Evolutionary conservation across 2,888 invertebrate genomes (phyloP).

Genomic region (Lasioglossum morio): DNA sequence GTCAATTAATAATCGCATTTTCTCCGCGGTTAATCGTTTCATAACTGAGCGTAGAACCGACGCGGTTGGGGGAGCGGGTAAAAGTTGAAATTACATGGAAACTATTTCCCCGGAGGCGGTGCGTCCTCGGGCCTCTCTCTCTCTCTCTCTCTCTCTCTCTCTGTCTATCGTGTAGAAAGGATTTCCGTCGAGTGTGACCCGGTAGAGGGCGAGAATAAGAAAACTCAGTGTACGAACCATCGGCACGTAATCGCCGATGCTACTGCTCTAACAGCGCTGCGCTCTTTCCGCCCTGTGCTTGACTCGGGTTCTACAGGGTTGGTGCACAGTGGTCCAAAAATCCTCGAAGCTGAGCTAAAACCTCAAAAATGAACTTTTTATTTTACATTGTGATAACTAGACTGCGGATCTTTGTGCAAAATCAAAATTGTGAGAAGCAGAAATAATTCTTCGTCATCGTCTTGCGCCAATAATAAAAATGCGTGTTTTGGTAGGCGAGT

Average conservation of each 20-base stretch:
- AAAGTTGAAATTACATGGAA: conserved; percentile 53
- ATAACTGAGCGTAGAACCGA: not conserved
- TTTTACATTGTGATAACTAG: too few relatives aligned
- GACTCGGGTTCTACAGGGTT: too few relatives aligned
- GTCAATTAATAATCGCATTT: not conserved
- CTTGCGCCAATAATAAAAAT: not conserved
- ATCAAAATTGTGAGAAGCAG: too few relatives aligned
- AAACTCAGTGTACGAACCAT: conserved; percentile 43
- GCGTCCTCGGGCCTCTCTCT: conserved; percentile 1
- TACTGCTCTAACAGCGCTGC: conserved; percentile 27
- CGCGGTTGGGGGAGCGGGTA: not conserved
- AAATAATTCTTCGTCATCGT: not conserved
- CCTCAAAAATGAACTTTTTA: too few relatives aligned
- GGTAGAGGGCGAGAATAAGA: conserved; percentile 34
- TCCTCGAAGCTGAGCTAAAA: too few relatives aligned
- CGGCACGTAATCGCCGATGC: conserved; percentile 55
- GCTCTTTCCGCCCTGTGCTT: too few relatives aligned
- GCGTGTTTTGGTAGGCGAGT: not conserved
- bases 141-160: too few relatives aligned
- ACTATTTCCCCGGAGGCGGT: conserved; percentile 45
- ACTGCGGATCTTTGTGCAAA: too few relatives aligned
- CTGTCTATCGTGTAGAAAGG: conserved; percentile 41
- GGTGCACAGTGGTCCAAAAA: too few relatives aligned
- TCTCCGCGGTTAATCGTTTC: conserved; percentile 4
- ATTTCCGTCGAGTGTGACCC: conserved; percentile 51